These are phyloP conservation scores for Sinotaia quadrata DNA, from an alignment of 2,888 invertebrate genomes.

Conservation along the genomic window DNA sequence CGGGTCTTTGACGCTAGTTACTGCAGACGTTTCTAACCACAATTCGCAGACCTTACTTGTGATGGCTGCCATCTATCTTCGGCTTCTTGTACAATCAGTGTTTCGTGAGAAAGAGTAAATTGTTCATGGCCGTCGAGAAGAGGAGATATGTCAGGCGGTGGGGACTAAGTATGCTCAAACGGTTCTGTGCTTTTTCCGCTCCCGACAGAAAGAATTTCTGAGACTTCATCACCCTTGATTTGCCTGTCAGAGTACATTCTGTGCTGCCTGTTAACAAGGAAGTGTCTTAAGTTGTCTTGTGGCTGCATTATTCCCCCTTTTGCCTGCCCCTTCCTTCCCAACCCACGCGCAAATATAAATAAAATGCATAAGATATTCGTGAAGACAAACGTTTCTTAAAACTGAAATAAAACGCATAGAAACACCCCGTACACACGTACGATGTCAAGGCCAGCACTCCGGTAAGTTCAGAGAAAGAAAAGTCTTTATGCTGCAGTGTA, in stretches of 20 bases:
- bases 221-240: conserved; percentile 3
- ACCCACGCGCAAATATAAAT: too few species aligned
- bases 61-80: background rate
- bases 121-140: too few species aligned
- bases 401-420: too few species aligned
- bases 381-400: too few species aligned
- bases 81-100: background rate
- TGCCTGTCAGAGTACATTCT: background rate
- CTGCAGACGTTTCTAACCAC: too few species aligned
- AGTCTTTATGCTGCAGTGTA: too few species aligned
- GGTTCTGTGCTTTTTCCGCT: background rate
- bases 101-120: background rate
- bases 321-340: background rate
- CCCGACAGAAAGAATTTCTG: background rate
- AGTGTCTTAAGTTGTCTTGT: background rate
- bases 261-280: background rate
- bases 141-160: background rate
- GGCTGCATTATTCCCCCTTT: background rate
- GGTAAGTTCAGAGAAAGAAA: too few species aligned
- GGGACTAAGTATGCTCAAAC: background rate
- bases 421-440: too few species aligned
- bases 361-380: too few species aligned
- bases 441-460: too few species aligned
- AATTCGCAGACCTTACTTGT: too few species aligned
- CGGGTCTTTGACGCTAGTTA: background rate